Conservation (phyloP, 30 jellyfish, hydroid and myxozoan genomes). For the Chrysaora quinquecirrha region DNA sequence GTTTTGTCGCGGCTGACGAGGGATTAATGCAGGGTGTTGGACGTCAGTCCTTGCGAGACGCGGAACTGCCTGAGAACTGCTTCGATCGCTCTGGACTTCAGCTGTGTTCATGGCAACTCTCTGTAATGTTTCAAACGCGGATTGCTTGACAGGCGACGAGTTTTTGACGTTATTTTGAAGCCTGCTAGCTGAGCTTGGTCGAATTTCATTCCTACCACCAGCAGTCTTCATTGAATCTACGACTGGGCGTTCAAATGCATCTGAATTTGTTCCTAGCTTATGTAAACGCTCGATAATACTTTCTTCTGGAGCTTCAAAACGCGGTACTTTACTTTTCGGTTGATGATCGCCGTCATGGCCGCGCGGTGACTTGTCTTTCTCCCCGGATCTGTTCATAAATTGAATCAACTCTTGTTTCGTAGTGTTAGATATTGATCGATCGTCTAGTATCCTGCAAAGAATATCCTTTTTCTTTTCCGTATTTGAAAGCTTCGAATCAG, state of each 20-base stretch:
- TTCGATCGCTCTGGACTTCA: not conserved
- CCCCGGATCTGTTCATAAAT: not conserved
- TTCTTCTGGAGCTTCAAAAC: not conserved
- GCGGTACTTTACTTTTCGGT: not conserved
- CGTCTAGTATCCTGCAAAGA: constrained; percentile 20
- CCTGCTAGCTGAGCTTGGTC: not conserved
- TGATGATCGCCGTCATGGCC: not conserved
- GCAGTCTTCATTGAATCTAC: not conserved
- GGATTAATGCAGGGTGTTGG: not conserved
- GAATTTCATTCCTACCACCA: not conserved
- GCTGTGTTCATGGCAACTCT: no score
- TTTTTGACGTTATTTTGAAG: not conserved
- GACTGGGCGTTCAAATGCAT: not conserved
- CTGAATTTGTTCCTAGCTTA: not conserved
- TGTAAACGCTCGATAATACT: no score
- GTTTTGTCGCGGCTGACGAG: not conserved
- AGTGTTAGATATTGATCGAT: constrained; percentile 37
- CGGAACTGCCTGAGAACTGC: not conserved
- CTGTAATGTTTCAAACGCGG: no score
- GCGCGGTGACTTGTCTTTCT: not conserved
- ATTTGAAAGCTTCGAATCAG: no score
- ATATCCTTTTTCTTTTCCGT: constrained; percentile 9
- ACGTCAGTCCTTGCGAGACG: not conserved
- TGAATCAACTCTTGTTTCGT: constrained; percentile 31
- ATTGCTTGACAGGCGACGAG: no score